Evolutionary conservation across 2,113 vertebrate genomes (phyloP).

Genomic region (Pelvicachromis taeniatus): DNA sequence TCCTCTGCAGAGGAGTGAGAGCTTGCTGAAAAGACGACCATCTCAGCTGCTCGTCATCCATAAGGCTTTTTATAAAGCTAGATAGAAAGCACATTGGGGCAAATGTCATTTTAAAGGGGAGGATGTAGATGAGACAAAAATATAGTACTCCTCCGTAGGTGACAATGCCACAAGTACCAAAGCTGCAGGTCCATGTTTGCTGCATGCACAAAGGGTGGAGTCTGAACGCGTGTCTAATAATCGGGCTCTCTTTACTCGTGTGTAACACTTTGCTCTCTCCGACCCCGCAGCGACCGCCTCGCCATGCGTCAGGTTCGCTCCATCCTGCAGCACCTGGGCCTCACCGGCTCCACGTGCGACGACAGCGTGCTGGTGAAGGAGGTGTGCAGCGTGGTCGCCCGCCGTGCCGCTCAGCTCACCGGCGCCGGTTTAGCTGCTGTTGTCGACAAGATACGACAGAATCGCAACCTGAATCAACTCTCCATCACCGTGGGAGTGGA

Average conservation of each 20-base stretch:
- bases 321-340: conserved; percentile 90
- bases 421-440: conserved; percentile 89
- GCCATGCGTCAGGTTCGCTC: conserved; percentile 92
- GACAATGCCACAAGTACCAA: not conserved
- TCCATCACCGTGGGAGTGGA: conserved; percentile 90
- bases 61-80: not conserved
- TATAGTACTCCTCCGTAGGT: accelerated
- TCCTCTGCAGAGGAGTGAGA: not conserved
- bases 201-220: not conserved
- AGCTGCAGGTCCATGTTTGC: not conserved
- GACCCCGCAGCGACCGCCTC: conserved; percentile 80
- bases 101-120: not conserved
- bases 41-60: accelerated
- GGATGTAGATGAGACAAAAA: not conserved
- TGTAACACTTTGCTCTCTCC: not conserved
- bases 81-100: not conserved
- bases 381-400: conserved; percentile 85
- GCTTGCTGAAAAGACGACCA: not conserved
- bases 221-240: not conserved
- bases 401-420: conserved; percentile 88
- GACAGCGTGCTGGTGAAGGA: conserved; percentile 98
- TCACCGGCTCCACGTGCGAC: conserved; percentile 87
- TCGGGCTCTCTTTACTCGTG: accelerated
- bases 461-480: conserved; percentile 84
- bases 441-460: conserved; percentile 90